Conservation (phyloP, 2,113 vertebrate species). For the Columba livia region DNA sequence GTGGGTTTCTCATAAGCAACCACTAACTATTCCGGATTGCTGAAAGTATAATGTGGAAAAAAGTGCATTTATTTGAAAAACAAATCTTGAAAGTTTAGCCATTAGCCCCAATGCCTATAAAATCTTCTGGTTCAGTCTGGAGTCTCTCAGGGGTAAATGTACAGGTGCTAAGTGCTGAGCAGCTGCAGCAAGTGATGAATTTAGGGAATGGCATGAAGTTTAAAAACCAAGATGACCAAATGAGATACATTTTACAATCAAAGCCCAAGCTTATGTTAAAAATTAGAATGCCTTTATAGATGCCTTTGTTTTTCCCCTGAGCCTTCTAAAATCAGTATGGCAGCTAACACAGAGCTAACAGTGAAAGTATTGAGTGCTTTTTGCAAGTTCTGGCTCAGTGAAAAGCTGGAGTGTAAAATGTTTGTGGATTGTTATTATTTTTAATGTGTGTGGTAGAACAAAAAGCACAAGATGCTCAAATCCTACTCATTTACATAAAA, state of each 20-base stretch:
- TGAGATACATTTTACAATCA: conserved; percentile 73
- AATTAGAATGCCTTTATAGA: conserved; percentile 73
- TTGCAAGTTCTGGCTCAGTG: conserved; percentile 8
- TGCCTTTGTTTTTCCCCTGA: conserved; percentile 68
- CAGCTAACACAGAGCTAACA: conserved; percentile 50
- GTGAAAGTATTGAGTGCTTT: neutral
- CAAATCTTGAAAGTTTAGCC: conserved; percentile 74
- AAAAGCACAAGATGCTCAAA: neutral
- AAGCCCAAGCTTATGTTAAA: conserved; percentile 71
- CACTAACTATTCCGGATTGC: conserved; percentile 55
- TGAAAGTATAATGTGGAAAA: conserved; percentile 66
- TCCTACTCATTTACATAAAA: neutral
- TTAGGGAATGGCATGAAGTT: conserved; percentile 66
- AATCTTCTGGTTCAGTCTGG: conserved; percentile 58
- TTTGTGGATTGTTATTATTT: neutral
- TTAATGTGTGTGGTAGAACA: neutral
- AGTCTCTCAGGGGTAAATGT: conserved; percentile 60
- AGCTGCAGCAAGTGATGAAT: conserved; percentile 75
- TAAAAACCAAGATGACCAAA: conserved; percentile 73
- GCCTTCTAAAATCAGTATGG: conserved; percentile 72
- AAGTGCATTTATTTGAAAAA: conserved; percentile 74
- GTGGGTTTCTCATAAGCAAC: conserved; percentile 65
- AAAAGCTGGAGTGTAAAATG: neutral
- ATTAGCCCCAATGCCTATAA: conserved; percentile 70
- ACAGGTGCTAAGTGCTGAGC: conserved; percentile 73